Conservation (phyloP, 1,140 invertebrate species). For the Steinernema feltiae region DNA sequence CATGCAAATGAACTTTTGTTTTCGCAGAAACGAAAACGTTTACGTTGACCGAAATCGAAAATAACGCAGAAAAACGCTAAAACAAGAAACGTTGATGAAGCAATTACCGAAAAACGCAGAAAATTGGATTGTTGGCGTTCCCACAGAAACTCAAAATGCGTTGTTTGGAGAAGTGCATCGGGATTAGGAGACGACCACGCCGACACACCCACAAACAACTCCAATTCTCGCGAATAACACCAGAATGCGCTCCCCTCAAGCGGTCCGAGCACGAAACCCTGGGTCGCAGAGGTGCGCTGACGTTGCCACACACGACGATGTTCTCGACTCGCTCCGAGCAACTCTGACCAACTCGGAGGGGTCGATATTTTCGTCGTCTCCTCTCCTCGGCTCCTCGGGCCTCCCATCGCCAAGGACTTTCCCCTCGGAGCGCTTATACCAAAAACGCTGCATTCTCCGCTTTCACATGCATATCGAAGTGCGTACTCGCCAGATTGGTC, state of each 20-base stretch:
- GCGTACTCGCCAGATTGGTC: not conserved
- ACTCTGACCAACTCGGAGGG: not conserved
- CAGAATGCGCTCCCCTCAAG: not conserved
- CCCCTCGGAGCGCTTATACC: not conserved
- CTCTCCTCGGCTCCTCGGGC: not conserved
- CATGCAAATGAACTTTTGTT: no score
- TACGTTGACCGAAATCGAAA: no score
- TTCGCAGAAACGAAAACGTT: no score
- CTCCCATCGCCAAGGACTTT: not conserved
- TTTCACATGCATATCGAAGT: not conserved
- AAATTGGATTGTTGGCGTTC: no score
- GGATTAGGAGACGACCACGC: no score
- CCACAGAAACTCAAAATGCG: no score
- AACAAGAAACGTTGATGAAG: no score
- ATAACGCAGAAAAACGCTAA: no score
- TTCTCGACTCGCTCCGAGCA: not conserved
- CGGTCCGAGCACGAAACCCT: not conserved
- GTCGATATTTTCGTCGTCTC: slow-evolving; percentile 5
- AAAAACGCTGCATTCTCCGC: not conserved
- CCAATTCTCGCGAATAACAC: not conserved
- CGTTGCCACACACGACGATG: slow-evolving; percentile 12
- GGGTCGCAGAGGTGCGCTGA: not conserved
- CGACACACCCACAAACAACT: no score
- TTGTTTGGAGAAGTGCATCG: no score
- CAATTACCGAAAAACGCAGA: no score